Conservation (phyloP, 2,797 vertebrate genomes). For the Scolopax rusticola region DNA sequence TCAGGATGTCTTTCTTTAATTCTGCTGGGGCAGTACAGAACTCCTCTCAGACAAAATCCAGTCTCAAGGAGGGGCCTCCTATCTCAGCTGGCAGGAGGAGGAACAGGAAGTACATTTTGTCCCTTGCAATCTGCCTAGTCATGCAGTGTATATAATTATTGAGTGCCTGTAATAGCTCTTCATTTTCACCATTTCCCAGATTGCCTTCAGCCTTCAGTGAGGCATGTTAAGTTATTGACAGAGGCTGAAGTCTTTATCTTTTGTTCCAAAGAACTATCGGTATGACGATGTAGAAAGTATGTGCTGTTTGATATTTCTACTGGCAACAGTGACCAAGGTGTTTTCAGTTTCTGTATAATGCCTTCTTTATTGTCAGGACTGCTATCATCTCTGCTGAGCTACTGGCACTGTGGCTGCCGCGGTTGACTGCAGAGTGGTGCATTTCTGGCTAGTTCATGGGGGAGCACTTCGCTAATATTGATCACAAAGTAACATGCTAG, state of each 20-base stretch:
- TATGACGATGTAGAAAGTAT: neutral
- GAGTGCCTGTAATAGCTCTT: neutral
- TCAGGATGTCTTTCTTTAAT: neutral
- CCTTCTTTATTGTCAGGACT: neutral
- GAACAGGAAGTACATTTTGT: neutral
- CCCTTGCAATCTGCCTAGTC: neutral
- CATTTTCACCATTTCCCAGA: neutral
- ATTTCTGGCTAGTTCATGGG: neutral
- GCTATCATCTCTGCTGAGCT: accelerated
- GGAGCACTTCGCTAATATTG: neutral
- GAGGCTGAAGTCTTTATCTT: neutral
- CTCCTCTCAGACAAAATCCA: neutral
- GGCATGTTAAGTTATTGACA: neutral
- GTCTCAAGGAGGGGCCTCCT: neutral
- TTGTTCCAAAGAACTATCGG: neutral
- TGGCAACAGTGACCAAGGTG: neutral
- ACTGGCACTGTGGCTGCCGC: accelerated
- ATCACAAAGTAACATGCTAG: neutral
- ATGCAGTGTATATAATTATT: neutral
- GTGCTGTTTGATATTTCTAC: neutral
- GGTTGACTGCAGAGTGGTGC: neutral
- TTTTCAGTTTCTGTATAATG: neutral
- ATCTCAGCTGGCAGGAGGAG: neutral
- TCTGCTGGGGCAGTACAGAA: neutral
- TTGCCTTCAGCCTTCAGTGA: neutral